These are phyloP conservation scores for Astatoreochromis straeleni DNA, from an alignment of 2,113 vertebrate species.

Conservation along the genomic window DNA sequence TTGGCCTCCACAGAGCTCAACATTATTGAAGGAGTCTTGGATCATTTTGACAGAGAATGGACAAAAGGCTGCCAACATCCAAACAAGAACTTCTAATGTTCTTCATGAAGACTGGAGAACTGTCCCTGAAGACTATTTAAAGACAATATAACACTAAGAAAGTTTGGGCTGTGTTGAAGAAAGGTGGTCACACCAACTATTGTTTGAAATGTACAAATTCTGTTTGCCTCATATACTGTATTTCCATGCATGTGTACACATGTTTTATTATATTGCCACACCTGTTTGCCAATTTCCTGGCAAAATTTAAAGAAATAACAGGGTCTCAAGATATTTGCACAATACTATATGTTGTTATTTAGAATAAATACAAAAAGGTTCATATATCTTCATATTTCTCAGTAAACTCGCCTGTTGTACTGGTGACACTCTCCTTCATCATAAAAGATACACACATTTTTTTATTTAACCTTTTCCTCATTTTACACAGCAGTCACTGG, in stretches of 20 bases:
- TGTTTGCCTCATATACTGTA: background rate
- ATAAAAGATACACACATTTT: background rate
- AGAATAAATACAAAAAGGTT: background rate
- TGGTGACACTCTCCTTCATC: background rate
- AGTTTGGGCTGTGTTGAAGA: background rate
- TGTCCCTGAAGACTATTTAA: background rate
- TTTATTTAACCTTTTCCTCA: background rate
- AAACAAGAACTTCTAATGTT: background rate
- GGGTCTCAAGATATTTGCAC: background rate
- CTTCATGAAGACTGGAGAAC: background rate
- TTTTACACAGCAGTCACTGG: background rate
- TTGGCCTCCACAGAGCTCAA: background rate
- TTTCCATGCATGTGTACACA: background rate
- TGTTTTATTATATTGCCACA: accelerated
- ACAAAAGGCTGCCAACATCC: background rate
- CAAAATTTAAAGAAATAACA: background rate
- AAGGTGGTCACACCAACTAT: background rate
- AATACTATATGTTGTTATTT: background rate
- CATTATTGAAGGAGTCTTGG: background rate
- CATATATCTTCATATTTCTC: accelerated
- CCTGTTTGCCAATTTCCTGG: background rate
- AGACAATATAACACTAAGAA: background rate
- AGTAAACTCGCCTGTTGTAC: background rate
- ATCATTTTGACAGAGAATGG: background rate
- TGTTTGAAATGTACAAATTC: accelerated